Conservation (phyloP, 1,140 invertebrate species). For the Drosophila novamexicana region DNA sequence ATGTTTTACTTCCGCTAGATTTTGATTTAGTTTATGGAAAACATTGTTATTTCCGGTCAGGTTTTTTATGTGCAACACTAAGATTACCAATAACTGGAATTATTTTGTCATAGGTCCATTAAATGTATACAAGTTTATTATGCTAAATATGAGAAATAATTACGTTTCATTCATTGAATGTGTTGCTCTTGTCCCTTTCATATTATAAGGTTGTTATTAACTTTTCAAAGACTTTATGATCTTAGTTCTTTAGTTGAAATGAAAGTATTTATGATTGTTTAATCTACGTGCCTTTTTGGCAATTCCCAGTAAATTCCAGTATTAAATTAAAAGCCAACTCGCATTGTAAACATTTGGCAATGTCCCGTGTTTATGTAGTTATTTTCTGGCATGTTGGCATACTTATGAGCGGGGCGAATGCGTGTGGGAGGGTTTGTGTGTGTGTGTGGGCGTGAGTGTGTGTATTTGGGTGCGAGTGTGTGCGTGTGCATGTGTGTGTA, state of each 20-base stretch:
- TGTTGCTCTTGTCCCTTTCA: background rate
- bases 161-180: too few species aligned
- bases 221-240: background rate
- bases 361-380: constrained; percentile 43
- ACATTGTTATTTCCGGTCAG: background rate
- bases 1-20: constrained; percentile 7
- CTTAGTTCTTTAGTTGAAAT: background rate
- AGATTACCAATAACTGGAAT: too few species aligned
- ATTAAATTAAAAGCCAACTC: constrained; percentile 57
- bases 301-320: constrained; percentile 49
- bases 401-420: background rate
- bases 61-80: too few species aligned
- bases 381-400: constrained; percentile 21
- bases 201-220: too few species aligned
- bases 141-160: too few species aligned
- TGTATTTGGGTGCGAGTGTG: constrained; percentile 2
- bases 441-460: constrained; percentile 2
- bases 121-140: too few species aligned
- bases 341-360: constrained; percentile 58
- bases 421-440: background rate
- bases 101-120: too few species aligned
- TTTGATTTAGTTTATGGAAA: constrained; percentile 7
- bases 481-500: background rate
- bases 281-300: constrained; percentile 36
- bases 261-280: constrained; percentile 17